Base-by-base conservation (phyloP, 92 coral and sea anemone species). In the Plumapathes pennacea region DNA sequence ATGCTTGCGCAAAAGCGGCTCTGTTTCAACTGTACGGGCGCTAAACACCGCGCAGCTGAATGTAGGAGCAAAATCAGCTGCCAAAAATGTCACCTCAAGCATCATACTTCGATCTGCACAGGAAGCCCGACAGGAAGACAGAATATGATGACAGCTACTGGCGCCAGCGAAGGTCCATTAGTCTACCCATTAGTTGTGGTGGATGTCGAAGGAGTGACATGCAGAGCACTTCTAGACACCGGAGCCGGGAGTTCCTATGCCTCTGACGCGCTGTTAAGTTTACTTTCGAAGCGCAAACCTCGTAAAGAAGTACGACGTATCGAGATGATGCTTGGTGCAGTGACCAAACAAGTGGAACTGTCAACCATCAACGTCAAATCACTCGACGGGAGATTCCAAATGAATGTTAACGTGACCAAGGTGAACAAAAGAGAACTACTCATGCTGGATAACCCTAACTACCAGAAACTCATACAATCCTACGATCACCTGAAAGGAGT, bases 161-260 rank as follows among this genome's bases (percentile, higher is more conserved):
- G 32, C 13, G 25, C 14, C 22, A 38, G 31, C 6, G 45, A 56
- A 28, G 40, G 3, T 4, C 15, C 31, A 20, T 29, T 69, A 10
- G 38, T 53, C 13, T 54, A 75, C 42, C 79, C 71, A 10, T 78
- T 69, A 0, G 80, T 62, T 8, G 33, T 81, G 0, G 69, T 74
- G 9, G 27, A 52, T 17, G 78, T 67, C 21, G 50, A 68, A 9
- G 83, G 83, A 4, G 26, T 69, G 4, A 74, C 46, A 15, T 68
- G 84, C 28, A n/a, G 78, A 22, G 81, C 82, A 3, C 38, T 67
- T 7, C 45, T 74, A 12, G 81, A 60, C 40, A 67, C 65, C 3
- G 78, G 77, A 11, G 65, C 88, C 17, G 73, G 73, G 18, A 80
- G 51, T 55, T 71, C 86, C 10, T 72, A 53, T 39, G 71, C 53